Percentiles rank a stretch among this genome's conserved stretches.
Evolutionary conservation across 2,113 vertebrate genomes (phyloP).

Genomic region (Hemicordylus capensis): DNA sequence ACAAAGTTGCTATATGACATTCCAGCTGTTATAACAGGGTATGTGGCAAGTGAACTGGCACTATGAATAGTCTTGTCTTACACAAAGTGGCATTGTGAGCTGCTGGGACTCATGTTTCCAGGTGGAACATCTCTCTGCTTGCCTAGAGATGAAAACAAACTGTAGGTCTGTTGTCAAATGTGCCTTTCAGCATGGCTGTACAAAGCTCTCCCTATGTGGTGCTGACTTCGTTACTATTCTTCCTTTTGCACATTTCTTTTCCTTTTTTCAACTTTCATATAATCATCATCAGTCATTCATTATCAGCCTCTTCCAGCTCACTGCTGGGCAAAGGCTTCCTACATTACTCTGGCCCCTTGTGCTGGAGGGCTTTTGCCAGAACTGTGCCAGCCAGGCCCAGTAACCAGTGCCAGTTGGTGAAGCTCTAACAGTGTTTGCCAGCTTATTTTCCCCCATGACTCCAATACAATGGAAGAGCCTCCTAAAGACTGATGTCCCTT

Average conservation of each 20-base stretch:
- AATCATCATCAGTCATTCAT: conserved; percentile 62
- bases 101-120: not conserved
- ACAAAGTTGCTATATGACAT: not conserved
- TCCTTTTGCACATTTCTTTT: conserved; percentile 45
- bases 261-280: conserved; percentile 38
- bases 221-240: conserved; percentile 30
- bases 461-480: not conserved
- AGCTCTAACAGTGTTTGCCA: conserved; percentile 1
- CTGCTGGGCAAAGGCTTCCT: conserved; percentile 53
- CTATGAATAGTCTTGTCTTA: not conserved
- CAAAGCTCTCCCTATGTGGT: not conserved
- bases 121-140: not conserved
- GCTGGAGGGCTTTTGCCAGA: conserved; percentile 53
- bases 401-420: conserved; percentile 19
- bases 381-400: conserved; percentile 47
- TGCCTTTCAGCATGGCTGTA: not conserved
- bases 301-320: conserved; percentile 62
- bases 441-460: not conserved
- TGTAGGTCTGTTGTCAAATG: not conserved
- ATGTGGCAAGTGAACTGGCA: fast-evolving
- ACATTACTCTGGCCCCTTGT: conserved; percentile 14
- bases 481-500: conserved; percentile 15
- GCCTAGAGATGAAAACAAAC: fast-evolving
- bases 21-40: not conserved
- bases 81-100: not conserved